A percentile compares a stretch with the other conserved stretches of the same genome.
These are phyloP conservation scores for Aporophyla nigra DNA, from an alignment of 2,888 invertebrate genomes.

Conservation along the genomic window DNA sequence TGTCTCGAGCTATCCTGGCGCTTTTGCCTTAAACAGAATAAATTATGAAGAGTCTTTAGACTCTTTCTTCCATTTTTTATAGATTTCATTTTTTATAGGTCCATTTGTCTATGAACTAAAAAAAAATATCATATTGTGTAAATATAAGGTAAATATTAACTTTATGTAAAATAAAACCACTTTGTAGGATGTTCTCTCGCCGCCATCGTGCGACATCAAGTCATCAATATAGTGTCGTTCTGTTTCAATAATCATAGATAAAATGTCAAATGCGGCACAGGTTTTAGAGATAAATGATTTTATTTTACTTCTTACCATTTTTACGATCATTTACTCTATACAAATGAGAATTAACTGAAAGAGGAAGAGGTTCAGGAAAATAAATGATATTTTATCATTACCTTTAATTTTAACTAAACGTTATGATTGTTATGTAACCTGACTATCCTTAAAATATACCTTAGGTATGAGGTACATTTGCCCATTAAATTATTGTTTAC, in stretches of 20 bases:
- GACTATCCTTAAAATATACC: background rate
- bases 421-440: background rate
- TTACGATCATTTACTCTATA: background rate
- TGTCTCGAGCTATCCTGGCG: too few species aligned
- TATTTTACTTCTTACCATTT: background rate
- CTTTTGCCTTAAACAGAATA: too few species aligned
- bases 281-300: background rate
- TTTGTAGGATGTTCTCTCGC: background rate
- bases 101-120: background rate
- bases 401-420: conserved; percentile 12
- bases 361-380: conserved; percentile 7
- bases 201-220: background rate
- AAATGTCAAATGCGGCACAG: background rate
- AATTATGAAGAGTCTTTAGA: too few species aligned
- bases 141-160: background rate
- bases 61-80: too few species aligned
- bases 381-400: background rate
- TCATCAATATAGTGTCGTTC: background rate
- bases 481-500: background rate
- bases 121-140: background rate
- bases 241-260: background rate
- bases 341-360: background rate
- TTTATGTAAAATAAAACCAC: background rate
- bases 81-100: too few species aligned
- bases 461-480: background rate